phyloP scores from a whole-genome alignment of 2,888 invertebrate genomes.

The Lypha dubia region DNA sequence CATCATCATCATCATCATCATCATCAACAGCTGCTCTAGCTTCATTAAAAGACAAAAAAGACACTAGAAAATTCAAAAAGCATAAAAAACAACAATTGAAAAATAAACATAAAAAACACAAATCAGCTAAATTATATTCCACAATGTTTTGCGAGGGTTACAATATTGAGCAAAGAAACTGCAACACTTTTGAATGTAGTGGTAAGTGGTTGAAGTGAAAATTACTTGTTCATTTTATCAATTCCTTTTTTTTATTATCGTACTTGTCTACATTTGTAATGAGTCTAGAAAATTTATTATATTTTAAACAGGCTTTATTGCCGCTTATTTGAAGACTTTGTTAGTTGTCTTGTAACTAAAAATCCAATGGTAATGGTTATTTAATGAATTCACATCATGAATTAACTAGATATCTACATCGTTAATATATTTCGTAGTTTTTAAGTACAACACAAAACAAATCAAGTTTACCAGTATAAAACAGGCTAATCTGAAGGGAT shows the following conservation, averaged over 20 bases:
- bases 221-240: background rate
- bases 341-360: slow-evolving; percentile 19
- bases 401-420: background rate
- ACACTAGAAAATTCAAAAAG: slow-evolving; percentile 44
- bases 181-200: slow-evolving; percentile 83
- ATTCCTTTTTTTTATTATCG: background rate
- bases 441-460: too few relatives aligned
- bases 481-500: too few relatives aligned
- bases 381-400: background rate
- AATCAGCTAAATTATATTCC: slow-evolving; percentile 80
- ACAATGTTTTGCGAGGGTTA: slow-evolving; percentile 83
- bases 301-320: background rate
- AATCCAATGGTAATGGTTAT: slow-evolving; percentile 21
- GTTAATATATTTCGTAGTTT: background rate
- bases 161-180: slow-evolving; percentile 83
- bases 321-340: background rate
- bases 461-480: too few relatives aligned
- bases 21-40: slow-evolving; percentile 42
- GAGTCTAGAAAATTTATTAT: background rate
- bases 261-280: background rate
- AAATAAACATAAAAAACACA: slow-evolving; percentile 76
- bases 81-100: slow-evolving; percentile 59
- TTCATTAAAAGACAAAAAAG: slow-evolving; percentile 49
- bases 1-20: background rate
- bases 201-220: slow-evolving; percentile 77